phyloP scores from a whole-genome alignment of 2,113 vertebrate genomes.

The Nyctibius bracteatus region DNA sequence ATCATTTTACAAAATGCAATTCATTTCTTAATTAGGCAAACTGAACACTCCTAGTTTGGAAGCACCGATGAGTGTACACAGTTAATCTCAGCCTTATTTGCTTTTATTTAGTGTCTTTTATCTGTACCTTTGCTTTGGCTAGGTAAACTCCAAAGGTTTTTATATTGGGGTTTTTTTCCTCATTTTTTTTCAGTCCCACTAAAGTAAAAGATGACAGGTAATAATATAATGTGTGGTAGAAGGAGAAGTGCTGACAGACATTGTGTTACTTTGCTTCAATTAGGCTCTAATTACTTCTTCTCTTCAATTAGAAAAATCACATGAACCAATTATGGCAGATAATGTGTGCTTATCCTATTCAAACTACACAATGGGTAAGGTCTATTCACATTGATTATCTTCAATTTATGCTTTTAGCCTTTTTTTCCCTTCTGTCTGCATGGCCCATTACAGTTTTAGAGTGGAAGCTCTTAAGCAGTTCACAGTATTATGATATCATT shows the following conservation, averaged over 20 bases:
- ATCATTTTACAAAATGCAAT: background rate
- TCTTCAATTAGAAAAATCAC: constrained; percentile 75
- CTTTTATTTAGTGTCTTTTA: constrained; percentile 12
- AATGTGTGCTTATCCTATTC: constrained; percentile 74
- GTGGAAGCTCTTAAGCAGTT: constrained; percentile 71
- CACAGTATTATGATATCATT: constrained; percentile 72
- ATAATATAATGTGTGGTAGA: constrained; percentile 66
- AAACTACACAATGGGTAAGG: constrained; percentile 68
- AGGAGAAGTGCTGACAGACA: constrained; percentile 68
- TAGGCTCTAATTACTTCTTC: constrained; percentile 73
- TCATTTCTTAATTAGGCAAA: background rate
- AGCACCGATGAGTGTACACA: background rate
- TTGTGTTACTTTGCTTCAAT: constrained; percentile 72
- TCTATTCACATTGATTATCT: constrained; percentile 74
- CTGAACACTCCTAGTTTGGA: background rate
- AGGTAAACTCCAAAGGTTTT: constrained; percentile 35
- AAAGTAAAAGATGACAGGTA: constrained; percentile 61
- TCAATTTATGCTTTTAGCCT: constrained; percentile 72
- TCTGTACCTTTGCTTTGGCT: background rate
- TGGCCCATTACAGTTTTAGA: constrained; percentile 67
- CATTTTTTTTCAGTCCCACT: constrained; percentile 7
- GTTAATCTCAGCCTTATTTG: constrained; percentile 1
- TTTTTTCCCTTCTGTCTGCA: constrained; percentile 55
- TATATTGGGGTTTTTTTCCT: background rate
- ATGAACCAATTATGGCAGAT: constrained; percentile 72